Base-by-base conservation (phyloP, 2,797 vertebrate genomes). In the Tympanoctomys barrerae region DNA sequence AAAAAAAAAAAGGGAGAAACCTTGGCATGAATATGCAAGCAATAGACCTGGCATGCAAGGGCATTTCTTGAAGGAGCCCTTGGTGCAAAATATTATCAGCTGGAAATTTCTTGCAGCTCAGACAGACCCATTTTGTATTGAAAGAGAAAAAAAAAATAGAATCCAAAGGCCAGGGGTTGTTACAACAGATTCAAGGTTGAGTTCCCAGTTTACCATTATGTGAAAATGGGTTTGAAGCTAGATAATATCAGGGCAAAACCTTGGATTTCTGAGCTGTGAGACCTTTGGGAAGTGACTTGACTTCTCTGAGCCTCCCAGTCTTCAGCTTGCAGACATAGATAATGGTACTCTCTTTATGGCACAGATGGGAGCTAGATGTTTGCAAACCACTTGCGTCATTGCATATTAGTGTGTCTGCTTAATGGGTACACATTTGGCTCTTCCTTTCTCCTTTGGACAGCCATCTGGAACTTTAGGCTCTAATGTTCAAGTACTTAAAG, bases 61-160 rank as follows among this genome's bases (percentile, higher is more conserved):
- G 52, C 2, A 18, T 39, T 87, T 70, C 90, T 39, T 3, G 13
- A n/a, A 64, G 22, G 18, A 75, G 7, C n/a, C 28, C 39, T 62
- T 22, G 16, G 57, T 57, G 21, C 24, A 79, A 28, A 79, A 21
- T 7, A 59, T 52, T 62, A 2, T 46, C 18, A 16, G 64, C 24
- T 66, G 7, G 10, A 24, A 61, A 68, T 75, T 68, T 64, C 49
- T 70, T 21, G 66, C 1, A 14, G 9, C 61, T 64, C 31, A 39
- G 8, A 28, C 4, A 59, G 42, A 59, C 10, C 12, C 2, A 46
- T 1, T 70, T 87, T 73, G 46, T 36, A 39, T 28, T 84, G 59
- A 90, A 71, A 95, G 24, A 91, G 78, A 90, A 90, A 81, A 88
- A 42, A 4, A 86, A 75, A 57, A 52, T 36, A 26, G 52, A 21